Conservation (phyloP, 2,888 invertebrate genomes). For the Cephus spinipes region DNA sequence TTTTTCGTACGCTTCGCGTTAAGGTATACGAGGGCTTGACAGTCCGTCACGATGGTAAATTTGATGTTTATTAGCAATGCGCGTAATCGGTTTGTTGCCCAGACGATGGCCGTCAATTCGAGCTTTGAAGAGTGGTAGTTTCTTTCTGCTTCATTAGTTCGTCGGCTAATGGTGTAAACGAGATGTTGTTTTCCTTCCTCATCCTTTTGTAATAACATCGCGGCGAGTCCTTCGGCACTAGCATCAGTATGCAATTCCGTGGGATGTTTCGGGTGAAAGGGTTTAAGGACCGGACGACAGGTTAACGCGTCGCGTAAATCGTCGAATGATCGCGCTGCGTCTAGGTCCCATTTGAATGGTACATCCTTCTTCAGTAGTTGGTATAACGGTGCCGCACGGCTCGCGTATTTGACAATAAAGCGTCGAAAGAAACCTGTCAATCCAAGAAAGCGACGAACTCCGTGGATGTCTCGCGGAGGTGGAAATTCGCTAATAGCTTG, state of each 20-base stretch:
- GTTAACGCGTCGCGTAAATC: no score
- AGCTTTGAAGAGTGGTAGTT: constrained; percentile 40
- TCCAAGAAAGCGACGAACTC: constrained; percentile 29
- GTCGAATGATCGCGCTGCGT: no score
- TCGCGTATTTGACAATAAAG: constrained; percentile 26
- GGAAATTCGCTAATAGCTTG: constrained; percentile 27
- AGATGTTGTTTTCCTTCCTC: constrained; percentile 19
- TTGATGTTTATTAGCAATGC: constrained; percentile 28
- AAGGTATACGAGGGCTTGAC: constrained; percentile 36
- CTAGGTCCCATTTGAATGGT: constrained; percentile 17
- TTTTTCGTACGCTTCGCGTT: constrained; percentile 32
- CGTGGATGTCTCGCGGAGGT: constrained; percentile 25
- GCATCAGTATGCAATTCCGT: constrained; percentile 35
- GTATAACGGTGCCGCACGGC: constrained; percentile 3
- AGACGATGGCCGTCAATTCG: constrained; percentile 45
- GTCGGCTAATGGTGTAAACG: constrained; percentile 39
- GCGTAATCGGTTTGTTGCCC: constrained; percentile 21
- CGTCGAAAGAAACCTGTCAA: constrained; percentile 27
- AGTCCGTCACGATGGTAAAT: constrained; percentile 40
- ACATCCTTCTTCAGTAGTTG: constrained; percentile 19
- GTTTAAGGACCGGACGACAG: constrained; percentile 13
- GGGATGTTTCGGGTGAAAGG: constrained; percentile 17
- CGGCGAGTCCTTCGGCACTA: constrained; percentile 26
- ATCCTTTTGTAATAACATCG: constrained; percentile 29
- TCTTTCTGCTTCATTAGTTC: constrained; percentile 37